A percentile compares a stretch with the other conserved stretches of the same genome.
Evolutionary conservation across 2,888 invertebrate genomes (phyloP).

Genomic region (Mimas tiliae): DNA sequence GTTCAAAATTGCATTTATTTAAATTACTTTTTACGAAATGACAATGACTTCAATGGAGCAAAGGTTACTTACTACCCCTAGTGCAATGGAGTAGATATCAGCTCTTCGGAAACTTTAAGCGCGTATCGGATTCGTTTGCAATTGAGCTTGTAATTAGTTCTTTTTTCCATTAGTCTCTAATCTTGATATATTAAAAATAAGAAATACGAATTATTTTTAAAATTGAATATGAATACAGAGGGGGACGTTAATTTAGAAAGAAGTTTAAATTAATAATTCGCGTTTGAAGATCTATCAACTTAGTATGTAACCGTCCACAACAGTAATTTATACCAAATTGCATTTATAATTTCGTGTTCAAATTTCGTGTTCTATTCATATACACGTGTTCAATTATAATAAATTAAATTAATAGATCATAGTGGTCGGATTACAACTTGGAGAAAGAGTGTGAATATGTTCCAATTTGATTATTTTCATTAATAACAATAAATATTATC

Average conservation of each 20-base stretch:
- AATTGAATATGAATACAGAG: background rate
- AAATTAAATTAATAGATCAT: conserved; percentile 60
- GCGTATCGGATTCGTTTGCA: background rate
- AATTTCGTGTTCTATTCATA: conserved; percentile 42
- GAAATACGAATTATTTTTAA: background rate
- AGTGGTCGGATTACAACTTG: conserved; percentile 52
- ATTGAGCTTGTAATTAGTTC: background rate
- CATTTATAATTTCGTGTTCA: conserved; percentile 45
- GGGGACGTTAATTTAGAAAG: background rate
- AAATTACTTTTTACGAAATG: conserved; percentile 46
- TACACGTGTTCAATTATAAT: conserved; percentile 51
- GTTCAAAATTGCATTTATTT: conserved; percentile 60
- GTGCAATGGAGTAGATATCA: conserved; percentile 31
- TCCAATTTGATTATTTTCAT: conserved; percentile 57
- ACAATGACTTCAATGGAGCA: conserved; percentile 35
- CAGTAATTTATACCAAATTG: conserved; percentile 35
- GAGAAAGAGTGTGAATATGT: conserved; percentile 54
- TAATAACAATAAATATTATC: conserved; percentile 46
- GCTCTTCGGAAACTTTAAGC: conserved; percentile 1
- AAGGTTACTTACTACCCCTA: conserved; percentile 28
- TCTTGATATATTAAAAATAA: background rate
- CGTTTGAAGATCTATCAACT: background rate
- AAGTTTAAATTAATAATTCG: background rate
- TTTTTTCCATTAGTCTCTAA: background rate
- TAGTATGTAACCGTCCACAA: conserved; percentile 18